A percentile compares a stretch with the other conserved stretches of the same genome.
phyloP scores from a whole-genome alignment of 2,888 invertebrate species.

The Euzetes globulus region DNA sequence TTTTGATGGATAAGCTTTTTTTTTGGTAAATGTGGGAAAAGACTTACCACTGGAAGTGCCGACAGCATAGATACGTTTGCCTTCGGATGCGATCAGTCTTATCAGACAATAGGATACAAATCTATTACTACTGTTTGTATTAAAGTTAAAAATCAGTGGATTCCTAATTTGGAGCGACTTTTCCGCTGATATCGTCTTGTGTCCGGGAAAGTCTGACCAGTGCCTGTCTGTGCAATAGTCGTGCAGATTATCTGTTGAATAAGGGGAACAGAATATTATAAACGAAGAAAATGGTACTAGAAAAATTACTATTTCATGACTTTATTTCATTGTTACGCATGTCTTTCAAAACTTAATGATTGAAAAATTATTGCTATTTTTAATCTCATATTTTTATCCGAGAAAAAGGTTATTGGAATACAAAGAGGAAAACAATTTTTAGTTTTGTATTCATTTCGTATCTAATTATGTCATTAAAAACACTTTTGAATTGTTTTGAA shows the following conservation, averaged over 20 bases:
- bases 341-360: too few species aligned
- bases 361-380: too few species aligned
- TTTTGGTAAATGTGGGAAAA: too few species aligned
- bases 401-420: too few species aligned
- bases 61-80: constrained; percentile 31
- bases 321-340: too few species aligned
- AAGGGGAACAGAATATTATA: background rate
- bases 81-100: constrained; percentile 21
- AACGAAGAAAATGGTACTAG: background rate
- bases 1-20: too few species aligned
- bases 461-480: too few species aligned
- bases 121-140: background rate
- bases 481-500: too few species aligned
- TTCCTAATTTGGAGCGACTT: constrained; percentile 25
- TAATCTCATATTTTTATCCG: too few species aligned
- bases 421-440: too few species aligned
- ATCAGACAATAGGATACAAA: constrained; percentile 31
- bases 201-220: constrained; percentile 33
- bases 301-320: background rate
- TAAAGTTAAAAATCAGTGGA: constrained; percentile 29
- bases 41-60: constrained; percentile 30
- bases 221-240: constrained; percentile 26
- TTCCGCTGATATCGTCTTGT: constrained; percentile 24
- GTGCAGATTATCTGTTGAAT: constrained; percentile 31
- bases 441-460: too few species aligned